These are phyloP conservation scores for Echeneis naucrates DNA, from an alignment of 2,797 vertebrate species.

Conservation along the genomic window DNA sequence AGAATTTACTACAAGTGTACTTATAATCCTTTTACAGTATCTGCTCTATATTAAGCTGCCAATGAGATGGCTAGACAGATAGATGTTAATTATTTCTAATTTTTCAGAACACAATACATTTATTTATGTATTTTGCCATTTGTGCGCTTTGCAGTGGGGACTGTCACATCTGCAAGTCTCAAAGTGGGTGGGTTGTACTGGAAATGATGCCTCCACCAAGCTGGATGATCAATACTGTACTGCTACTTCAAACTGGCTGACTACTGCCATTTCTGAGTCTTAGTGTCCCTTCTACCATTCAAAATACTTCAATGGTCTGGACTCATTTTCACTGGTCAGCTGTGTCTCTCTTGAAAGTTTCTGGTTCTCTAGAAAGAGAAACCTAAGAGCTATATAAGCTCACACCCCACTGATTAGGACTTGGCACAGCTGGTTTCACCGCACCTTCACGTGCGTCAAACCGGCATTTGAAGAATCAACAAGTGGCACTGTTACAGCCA, in stretches of 20 bases:
- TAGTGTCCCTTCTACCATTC: constrained; percentile 13
- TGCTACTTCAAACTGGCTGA: not conserved
- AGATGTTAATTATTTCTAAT: too few species aligned
- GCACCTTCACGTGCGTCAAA: constrained; percentile 78
- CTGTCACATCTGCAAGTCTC: not conserved
- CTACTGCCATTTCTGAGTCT: constrained; percentile 6
- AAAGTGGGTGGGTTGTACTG: not conserved
- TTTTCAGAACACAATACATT: too few species aligned
- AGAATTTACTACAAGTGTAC: not conserved
- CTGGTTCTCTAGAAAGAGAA: constrained; percentile 74
- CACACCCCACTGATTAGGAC: constrained; percentile 67
- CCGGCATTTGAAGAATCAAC: constrained; percentile 45
- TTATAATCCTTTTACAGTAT: not conserved
- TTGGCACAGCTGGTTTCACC: constrained; percentile 62
- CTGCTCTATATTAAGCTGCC: not conserved
- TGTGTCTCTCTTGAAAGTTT: constrained; percentile 59
- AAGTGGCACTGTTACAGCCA: constrained; percentile 61
- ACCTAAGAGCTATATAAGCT: constrained; percentile 67
- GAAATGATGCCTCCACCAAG: constrained; percentile 1
- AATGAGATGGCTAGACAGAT: too few species aligned
- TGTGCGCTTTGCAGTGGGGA: not conserved
- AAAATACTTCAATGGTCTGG: constrained; percentile 37
- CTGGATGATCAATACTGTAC: constrained; percentile 11
- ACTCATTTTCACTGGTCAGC: constrained; percentile 54
- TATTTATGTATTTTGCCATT: not conserved